These are phyloP conservation scores for Asbolus verrucosus DNA, from an alignment of 1,140 invertebrate species.

Conservation along the genomic window DNA sequence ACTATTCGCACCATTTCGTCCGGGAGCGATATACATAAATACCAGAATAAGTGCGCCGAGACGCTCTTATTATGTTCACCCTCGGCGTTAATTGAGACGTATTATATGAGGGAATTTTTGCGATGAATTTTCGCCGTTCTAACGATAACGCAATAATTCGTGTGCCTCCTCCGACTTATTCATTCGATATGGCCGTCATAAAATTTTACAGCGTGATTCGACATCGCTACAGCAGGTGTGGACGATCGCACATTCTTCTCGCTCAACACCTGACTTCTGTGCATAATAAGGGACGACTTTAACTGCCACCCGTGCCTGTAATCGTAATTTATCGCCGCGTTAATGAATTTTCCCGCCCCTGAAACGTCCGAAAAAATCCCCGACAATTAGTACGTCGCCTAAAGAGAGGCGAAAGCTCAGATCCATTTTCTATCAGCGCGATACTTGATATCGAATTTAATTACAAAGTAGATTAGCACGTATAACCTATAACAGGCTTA, in stretches of 20 bases:
- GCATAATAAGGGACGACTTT: conserved; percentile 37
- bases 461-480: conserved; percentile 58
- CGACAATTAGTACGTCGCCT: not conserved
- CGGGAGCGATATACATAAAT: conserved; percentile 35
- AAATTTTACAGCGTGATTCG: conserved; percentile 36
- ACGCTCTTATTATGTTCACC: conserved; percentile 34
- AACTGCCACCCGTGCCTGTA: conserved; percentile 30
- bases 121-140: not conserved
- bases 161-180: conserved; percentile 27
- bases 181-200: conserved; percentile 26
- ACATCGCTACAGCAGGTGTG: conserved; percentile 34
- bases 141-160: conserved; percentile 21
- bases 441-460: conserved; percentile 54
- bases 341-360: conserved; percentile 36
- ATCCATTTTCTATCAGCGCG: conserved; percentile 36
- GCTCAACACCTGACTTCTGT: conserved; percentile 26
- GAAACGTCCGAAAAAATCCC: conserved; percentile 12
- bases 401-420: no score
- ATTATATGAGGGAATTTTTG: conserved; percentile 38
- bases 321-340: conserved; percentile 39
- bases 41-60: conserved; percentile 27
- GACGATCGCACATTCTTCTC: conserved; percentile 35
- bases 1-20: conserved; percentile 41
- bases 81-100: conserved; percentile 39
- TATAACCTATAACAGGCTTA: conserved; percentile 55